Percentiles rank a stretch among this genome's conserved stretches.
phyloP scores from a whole-genome alignment of 2,113 vertebrate species.

The Sarotherodon lohbergeri region DNA sequence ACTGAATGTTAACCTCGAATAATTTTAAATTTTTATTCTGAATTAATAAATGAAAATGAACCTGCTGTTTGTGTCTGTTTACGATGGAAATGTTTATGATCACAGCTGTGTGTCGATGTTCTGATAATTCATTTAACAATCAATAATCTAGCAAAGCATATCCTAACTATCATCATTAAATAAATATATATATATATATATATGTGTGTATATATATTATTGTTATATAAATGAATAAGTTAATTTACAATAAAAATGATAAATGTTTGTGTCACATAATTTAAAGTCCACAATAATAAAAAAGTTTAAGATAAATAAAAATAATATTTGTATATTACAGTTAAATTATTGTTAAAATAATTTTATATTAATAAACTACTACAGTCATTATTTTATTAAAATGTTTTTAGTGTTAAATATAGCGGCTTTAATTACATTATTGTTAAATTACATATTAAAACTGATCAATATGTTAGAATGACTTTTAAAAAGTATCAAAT shows the following conservation, averaged over 20 bases:
- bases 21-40: slow-evolving; percentile 11
- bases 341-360: neutral
- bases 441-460: neutral
- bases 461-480: neutral
- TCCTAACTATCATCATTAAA: neutral
- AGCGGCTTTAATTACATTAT: neutral
- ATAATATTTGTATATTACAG: neutral
- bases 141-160: neutral
- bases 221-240: neutral
- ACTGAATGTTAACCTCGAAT: neutral
- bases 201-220: too few species aligned
- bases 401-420: neutral
- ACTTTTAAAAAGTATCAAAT: neutral
- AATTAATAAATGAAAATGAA: slow-evolving; percentile 5
- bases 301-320: neutral
- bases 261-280: neutral
- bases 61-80: neutral
- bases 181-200: neutral
- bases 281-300: neutral
- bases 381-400: neutral
- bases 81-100: neutral
- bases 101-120: neutral
- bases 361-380: neutral
- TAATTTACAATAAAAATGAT: neutral
- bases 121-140: neutral